Evolutionary conservation across 1,140 invertebrate species (phyloP).

Genomic region (Drosophila kurseongensis): DNA sequence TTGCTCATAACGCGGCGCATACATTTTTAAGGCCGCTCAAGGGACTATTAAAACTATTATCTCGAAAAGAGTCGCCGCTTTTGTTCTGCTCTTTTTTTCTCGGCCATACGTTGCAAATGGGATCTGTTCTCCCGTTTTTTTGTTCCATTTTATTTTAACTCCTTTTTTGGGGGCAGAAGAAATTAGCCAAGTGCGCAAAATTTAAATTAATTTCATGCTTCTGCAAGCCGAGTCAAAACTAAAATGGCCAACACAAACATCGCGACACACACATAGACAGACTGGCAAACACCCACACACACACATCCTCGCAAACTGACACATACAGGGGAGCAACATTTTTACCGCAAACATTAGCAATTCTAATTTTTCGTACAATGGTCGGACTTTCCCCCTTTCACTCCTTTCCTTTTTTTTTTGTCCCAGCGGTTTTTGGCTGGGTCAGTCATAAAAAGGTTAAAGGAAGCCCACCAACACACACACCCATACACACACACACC

Average conservation of each 20-base stretch:
- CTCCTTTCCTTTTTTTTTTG: slow-evolving; percentile 10
- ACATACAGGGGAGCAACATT: slow-evolving; percentile 51
- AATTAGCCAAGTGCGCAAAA: slow-evolving; percentile 76
- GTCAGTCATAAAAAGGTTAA: slow-evolving; percentile 73
- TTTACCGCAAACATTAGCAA: slow-evolving; percentile 75
- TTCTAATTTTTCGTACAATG: slow-evolving; percentile 70
- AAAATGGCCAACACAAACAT: slow-evolving; percentile 59
- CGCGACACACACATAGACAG: slow-evolving; percentile 30
- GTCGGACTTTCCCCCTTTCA: slow-evolving; percentile 18
- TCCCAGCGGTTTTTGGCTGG: slow-evolving; percentile 52
- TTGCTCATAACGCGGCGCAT: slow-evolving; percentile 64
- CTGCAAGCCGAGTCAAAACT: slow-evolving; percentile 68
- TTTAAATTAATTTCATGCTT: slow-evolving; percentile 76
- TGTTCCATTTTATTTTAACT: slow-evolving; percentile 10
- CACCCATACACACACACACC: slow-evolving; percentile 15
- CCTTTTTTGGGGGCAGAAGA: slow-evolving; percentile 53
- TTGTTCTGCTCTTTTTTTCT: not conserved
- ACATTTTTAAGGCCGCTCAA: slow-evolving; percentile 64
- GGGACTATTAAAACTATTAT: slow-evolving; percentile 76
- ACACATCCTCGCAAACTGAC: slow-evolving; percentile 8
- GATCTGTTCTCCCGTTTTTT: slow-evolving; percentile 7
- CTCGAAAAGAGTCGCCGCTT: slow-evolving; percentile 38
- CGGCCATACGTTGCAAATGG: slow-evolving; percentile 29
- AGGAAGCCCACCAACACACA: slow-evolving; percentile 43
- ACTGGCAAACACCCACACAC: slow-evolving; percentile 7